Evolutionary conservation across 2,797 vertebrate species (phyloP).

Genomic region (Hydrocynus forskahlii): DNA sequence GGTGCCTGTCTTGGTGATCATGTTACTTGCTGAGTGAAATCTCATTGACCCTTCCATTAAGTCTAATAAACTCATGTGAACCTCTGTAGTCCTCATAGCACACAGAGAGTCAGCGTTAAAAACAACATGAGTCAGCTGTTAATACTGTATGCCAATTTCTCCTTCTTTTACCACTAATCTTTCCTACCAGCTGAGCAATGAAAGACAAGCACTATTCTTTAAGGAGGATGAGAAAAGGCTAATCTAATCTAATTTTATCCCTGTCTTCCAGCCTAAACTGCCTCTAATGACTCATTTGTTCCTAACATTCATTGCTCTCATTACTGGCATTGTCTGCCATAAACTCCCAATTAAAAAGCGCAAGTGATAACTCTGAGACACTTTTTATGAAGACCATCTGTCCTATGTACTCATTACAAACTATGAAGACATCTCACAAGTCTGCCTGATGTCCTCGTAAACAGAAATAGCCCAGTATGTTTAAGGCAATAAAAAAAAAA

Average conservation of each 20-base stretch:
- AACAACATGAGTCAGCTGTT: background rate
- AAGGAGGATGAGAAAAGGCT: conserved; percentile 20
- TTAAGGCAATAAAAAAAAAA: too few species aligned
- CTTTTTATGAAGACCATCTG: conserved; percentile 52
- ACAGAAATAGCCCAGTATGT: conserved; percentile 38
- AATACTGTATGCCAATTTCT: background rate
- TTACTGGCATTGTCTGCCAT: conserved; percentile 36
- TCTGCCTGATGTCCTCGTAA: conserved; percentile 32
- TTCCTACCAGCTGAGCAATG: background rate
- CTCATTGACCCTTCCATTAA: background rate
- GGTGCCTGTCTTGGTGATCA: background rate
- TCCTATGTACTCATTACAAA: conserved; percentile 45
- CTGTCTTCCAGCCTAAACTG: conserved; percentile 39
- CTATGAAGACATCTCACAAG: conserved; percentile 37
- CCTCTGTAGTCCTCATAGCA: background rate
- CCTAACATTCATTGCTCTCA: conserved; percentile 30
- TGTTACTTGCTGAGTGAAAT: background rate
- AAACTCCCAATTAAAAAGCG: conserved; percentile 42
- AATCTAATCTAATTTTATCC: conserved; percentile 42
- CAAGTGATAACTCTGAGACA: conserved; percentile 42
- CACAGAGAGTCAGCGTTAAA: background rate
- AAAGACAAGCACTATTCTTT: conserved; percentile 31
- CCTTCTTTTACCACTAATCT: background rate
- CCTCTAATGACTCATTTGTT: conserved; percentile 49
- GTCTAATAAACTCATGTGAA: background rate